Conservation (phyloP, 2,888 invertebrate species). For the Eupithecia inturbata region DNA sequence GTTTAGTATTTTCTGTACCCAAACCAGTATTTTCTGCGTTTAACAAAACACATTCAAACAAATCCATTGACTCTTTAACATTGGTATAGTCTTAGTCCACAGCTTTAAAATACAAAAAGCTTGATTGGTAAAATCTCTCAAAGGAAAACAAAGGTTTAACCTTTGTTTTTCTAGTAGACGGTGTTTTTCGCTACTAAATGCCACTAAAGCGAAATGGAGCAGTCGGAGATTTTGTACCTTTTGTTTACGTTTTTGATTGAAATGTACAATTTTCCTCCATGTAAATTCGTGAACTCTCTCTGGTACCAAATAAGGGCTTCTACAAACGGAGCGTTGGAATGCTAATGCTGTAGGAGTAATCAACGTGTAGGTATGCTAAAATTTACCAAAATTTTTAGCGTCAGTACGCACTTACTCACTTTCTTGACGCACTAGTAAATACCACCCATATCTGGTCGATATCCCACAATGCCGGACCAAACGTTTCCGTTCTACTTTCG, state of each 20-base stretch:
- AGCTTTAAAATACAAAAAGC: conserved; percentile 37
- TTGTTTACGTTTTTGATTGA: conserved; percentile 27
- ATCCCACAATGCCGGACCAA: too few species aligned
- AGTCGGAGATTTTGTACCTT: conserved; percentile 22
- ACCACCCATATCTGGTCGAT: too few species aligned
- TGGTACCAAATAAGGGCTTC: background rate
- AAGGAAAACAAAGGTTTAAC: conserved; percentile 39
- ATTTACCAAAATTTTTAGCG: background rate
- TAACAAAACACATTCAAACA: background rate
- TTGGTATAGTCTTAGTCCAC: conserved; percentile 1
- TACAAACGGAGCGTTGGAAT: background rate
- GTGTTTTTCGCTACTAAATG: conserved; percentile 35
- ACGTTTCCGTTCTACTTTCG: too few species aligned
- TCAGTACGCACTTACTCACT: too few species aligned
- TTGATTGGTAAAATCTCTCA: conserved; percentile 41
- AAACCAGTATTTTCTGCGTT: background rate
- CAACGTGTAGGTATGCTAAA: background rate
- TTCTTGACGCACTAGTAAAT: too few species aligned
- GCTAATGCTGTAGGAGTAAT: background rate
- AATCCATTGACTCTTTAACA: background rate
- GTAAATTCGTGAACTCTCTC: conserved; percentile 4
- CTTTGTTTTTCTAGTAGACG: conserved; percentile 34
- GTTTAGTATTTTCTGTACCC: too few species aligned
- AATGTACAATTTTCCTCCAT: conserved; percentile 23
- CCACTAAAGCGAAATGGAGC: conserved; percentile 40